These are phyloP conservation scores for Tenthredo notha DNA, from an alignment of 2,888 invertebrate species.

Conservation along the genomic window DNA sequence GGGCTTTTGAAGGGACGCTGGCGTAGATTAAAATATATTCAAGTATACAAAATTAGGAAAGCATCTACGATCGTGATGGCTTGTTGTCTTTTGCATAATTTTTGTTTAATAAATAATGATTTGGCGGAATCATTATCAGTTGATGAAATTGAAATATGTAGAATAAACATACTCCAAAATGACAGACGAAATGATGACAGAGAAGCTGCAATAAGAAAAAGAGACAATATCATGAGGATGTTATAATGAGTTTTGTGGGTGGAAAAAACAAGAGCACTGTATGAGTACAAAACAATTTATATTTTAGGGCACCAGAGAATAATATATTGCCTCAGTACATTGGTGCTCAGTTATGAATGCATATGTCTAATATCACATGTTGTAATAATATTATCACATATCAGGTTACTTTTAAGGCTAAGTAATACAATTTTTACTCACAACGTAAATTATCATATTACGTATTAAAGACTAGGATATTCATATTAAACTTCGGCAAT, in stretches of 20 bases:
- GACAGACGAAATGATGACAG: background rate
- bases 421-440: no score
- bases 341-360: no score
- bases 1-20: conserved; percentile 47
- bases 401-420: no score
- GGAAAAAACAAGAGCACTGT: no score
- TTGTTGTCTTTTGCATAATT: conserved; percentile 52
- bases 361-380: no score
- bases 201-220: conserved; percentile 17
- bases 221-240: conserved; percentile 5
- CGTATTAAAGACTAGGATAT: background rate
- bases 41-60: conserved; percentile 44
- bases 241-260: background rate
- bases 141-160: background rate
- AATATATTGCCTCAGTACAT: background rate
- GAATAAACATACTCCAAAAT: background rate
- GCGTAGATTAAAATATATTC: conserved; percentile 38
- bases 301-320: background rate
- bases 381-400: no score
- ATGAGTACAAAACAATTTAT: background rate
- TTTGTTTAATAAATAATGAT: conserved; percentile 45
- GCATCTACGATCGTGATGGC: conserved; percentile 35
- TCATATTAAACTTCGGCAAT: background rate
- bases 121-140: background rate
- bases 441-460: no score